Percentiles rank a stretch among this genome's conserved stretches.
phyloP scores from a whole-genome alignment of 2,113 vertebrate genomes.

The Lophochroa leadbeateri region DNA sequence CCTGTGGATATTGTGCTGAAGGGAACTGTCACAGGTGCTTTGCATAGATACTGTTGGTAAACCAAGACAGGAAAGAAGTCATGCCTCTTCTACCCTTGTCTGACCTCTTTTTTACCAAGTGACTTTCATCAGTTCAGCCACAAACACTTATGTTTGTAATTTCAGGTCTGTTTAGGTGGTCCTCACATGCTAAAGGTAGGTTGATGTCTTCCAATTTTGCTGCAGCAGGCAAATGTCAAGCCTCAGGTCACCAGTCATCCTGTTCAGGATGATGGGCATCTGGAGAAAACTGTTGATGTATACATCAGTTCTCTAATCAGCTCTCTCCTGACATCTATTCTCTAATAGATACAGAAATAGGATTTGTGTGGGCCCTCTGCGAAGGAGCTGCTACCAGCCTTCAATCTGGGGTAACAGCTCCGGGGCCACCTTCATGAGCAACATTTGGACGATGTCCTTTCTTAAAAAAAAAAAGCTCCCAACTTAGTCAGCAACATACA shows the following conservation, averaged over 20 bases:
- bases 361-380: background rate
- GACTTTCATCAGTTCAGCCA: background rate
- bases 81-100: background rate
- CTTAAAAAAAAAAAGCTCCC: background rate
- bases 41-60: background rate
- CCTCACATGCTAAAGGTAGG: background rate
- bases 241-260: background rate
- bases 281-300: background rate
- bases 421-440: background rate
- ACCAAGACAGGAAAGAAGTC: background rate
- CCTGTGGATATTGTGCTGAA: background rate
- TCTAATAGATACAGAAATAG: background rate
- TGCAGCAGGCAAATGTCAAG: background rate
- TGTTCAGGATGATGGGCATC: accelerated
- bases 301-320: background rate
- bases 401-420: background rate
- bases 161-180: background rate
- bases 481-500: background rate
- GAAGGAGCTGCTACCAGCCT: background rate
- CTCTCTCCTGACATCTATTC: background rate
- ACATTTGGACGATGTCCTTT: background rate
- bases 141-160: background rate
- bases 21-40: background rate
- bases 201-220: background rate
- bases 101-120: background rate